Evolutionary conservation across 2,113 vertebrate species (phyloP).

Genomic region (Scytalopus superciliaris): DNA sequence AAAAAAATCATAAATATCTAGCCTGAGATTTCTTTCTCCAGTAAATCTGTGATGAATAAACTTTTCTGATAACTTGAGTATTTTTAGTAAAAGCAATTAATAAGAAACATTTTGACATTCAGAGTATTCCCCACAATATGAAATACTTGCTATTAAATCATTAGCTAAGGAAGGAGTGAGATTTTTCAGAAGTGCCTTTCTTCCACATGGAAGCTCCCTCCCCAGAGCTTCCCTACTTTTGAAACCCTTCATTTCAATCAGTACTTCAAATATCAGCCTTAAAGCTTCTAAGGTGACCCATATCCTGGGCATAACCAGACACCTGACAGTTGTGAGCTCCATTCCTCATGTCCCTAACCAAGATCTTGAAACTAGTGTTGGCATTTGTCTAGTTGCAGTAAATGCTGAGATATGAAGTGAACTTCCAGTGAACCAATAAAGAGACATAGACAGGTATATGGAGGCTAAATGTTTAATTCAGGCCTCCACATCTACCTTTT

Average conservation of each 20-base stretch:
- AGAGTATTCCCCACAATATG: not conserved
- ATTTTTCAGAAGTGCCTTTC: not conserved
- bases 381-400: not conserved
- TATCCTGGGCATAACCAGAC: not conserved
- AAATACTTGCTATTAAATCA: not conserved
- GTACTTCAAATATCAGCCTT: not conserved
- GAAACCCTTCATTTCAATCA: fast-evolving
- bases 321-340: not conserved
- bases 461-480: not conserved
- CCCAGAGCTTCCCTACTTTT: not conserved
- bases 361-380: not conserved
- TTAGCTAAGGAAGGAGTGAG: not conserved
- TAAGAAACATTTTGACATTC: not conserved
- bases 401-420: not conserved
- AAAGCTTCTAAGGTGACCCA: not conserved
- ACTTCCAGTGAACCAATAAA: fast-evolving
- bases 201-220: fast-evolving
- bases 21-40: not conserved
- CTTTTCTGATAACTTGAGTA: not conserved
- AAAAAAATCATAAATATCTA: not conserved
- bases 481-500: not conserved
- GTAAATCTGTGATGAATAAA: not conserved
- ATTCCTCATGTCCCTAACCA: not conserved
- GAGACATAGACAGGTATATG: not conserved
- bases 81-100: not conserved